Evolutionary conservation across 2,888 invertebrate genomes (phyloP), one percentile per base, ranked within the genome.

Genomic region (Drosophila siamana): DNA sequence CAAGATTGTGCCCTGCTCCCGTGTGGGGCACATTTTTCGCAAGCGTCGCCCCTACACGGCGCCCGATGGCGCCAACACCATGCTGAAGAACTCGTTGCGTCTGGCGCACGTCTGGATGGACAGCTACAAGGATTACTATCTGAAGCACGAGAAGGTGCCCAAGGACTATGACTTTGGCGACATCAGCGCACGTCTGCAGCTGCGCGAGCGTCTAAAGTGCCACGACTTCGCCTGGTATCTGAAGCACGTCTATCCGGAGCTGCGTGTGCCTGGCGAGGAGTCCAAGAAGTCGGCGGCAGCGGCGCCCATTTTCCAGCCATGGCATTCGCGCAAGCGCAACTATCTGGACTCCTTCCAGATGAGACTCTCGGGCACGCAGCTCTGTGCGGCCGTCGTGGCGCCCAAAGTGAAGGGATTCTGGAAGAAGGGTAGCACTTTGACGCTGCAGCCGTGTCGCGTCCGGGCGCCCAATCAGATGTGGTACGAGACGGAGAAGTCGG

Each of bases 31-130:
- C 91, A 97, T 99, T 33, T 99, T 99, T 92, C 94, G 99, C 47
- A 96, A 96, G 79, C 94, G 98, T n/a, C 93, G 99, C 22, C 99
- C 99, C 0, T 99, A 99, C 90, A 96, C 97, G 0, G 94, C 96
- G 0, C 95, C 95, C 0, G 91, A 92, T 77, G 97, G 96, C 8
- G 95, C 95, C 75, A 98, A 99, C 86, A 97, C 97, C 7, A 97
- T 98, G 96, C 92, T 97, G 6, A 95, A 95, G 73, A 99, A 99
- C 92, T 98, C 98, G 0, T 93, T 99, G 84, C 94, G 99, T 4
- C 95, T 98, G 77, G 99, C 98, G 0, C 94, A 96, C 84, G 99
- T 99, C 0, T 99, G 99, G 99, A 95, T 99, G 96, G 99, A 99
- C 90, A 96, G 98, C 46, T 99, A 86, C 48, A 92, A 91, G 95